Evolutionary conservation across 2,113 vertebrate genomes (phyloP).

Genomic region (Melanotaenia duboulayi): DNA sequence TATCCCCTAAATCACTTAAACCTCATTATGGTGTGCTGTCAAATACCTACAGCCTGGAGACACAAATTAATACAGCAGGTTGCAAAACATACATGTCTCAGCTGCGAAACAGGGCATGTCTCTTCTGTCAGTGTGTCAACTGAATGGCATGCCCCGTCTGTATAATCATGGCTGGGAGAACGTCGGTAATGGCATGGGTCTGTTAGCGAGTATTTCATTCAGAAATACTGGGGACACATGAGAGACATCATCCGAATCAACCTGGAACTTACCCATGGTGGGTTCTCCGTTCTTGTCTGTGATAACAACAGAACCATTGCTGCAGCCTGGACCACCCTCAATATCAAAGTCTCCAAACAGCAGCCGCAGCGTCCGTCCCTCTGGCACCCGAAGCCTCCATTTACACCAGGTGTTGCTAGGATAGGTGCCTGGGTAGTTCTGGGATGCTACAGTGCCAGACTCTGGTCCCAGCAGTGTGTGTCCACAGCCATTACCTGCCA

Average conservation of each 20-base stretch:
- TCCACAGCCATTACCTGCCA: slow-evolving; percentile 88
- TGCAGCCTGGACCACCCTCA: slow-evolving; percentile 82
- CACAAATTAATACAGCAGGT: slow-evolving; percentile 40
- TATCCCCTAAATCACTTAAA: slow-evolving; percentile 28
- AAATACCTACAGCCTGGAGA: slow-evolving; percentile 41
- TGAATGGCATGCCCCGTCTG: slow-evolving; percentile 48
- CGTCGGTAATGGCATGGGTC: background rate
- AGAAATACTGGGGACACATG: background rate
- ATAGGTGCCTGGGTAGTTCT: slow-evolving; percentile 89
- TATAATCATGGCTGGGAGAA: slow-evolving; percentile 8
- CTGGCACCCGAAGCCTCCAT: slow-evolving; percentile 80
- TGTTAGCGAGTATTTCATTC: background rate
- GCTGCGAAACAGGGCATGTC: slow-evolving; percentile 40
- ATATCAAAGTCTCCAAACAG: slow-evolving; percentile 88
- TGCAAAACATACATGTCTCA: slow-evolving; percentile 30
- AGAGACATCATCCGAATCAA: too few species aligned
- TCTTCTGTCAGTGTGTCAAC: slow-evolving; percentile 39
- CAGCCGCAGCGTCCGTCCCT: slow-evolving; percentile 79
- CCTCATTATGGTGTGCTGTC: slow-evolving; percentile 29
- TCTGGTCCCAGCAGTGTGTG: slow-evolving; percentile 81
- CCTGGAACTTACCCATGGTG: slow-evolving; percentile 77
- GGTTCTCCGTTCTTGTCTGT: slow-evolving; percentile 61
- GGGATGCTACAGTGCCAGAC: slow-evolving; percentile 87
- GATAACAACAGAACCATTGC: slow-evolving; percentile 84
- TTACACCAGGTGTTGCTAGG: slow-evolving; percentile 84